phyloP scores from a whole-genome alignment of 2,888 invertebrate genomes.

The Brachyopa scutellaris region DNA sequence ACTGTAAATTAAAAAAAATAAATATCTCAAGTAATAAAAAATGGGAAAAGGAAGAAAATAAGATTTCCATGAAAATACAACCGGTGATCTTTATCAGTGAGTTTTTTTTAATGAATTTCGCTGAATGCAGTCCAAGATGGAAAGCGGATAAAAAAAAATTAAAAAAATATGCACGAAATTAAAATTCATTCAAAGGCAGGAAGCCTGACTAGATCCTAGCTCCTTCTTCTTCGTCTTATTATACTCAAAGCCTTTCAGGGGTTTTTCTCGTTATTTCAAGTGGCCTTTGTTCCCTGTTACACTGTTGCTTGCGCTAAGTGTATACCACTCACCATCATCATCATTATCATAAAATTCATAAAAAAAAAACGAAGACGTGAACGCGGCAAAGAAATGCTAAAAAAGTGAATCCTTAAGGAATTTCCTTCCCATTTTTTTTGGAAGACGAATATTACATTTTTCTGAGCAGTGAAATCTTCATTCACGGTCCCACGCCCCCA shows the following conservation, averaged over 20 bases:
- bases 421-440: conserved; percentile 58
- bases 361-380: conserved; percentile 41
- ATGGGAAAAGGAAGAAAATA: conserved; percentile 7
- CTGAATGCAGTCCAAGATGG: conserved; percentile 28
- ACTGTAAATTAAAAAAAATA: conserved; percentile 55
- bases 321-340: conserved; percentile 56
- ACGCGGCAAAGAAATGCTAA: conserved; percentile 48
- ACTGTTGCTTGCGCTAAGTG: conserved; percentile 65
- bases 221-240: conserved; percentile 38
- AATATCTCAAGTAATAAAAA: conserved; percentile 8
- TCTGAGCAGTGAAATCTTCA: conserved; percentile 55
- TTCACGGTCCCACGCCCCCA: conserved; percentile 66
- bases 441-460: no score
- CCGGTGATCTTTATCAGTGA: conserved; percentile 43
- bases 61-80: conserved; percentile 22
- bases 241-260: conserved; percentile 51
- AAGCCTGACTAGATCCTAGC: conserved; percentile 56
- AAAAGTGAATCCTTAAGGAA: conserved; percentile 69
- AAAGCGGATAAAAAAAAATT: conserved; percentile 11
- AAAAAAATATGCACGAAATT: conserved; percentile 68
- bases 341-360: conserved; percentile 70
- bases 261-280: conserved; percentile 72
- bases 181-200: conserved; percentile 72
- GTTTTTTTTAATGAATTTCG: conserved; percentile 45
- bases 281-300: conserved; percentile 64